Percentiles rank a stretch among this genome's conserved stretches.
These are phyloP conservation scores for Aeoliscus strigatus DNA, from an alignment of 2,797 vertebrate species.

Conservation along the genomic window DNA sequence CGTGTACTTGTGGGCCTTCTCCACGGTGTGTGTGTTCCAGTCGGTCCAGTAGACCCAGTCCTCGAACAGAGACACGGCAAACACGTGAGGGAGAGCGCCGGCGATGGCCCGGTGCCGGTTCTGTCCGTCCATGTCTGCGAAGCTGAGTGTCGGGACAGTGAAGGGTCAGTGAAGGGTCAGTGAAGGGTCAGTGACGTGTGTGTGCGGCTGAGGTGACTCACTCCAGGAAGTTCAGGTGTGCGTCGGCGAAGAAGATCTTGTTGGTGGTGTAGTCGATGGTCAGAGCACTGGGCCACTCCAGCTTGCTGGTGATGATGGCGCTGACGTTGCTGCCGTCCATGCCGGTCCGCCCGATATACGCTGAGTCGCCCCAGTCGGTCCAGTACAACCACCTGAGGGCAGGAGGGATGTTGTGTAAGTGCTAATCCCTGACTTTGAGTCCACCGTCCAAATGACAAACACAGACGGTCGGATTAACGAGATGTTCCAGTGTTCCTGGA, in stretches of 20 bases:
- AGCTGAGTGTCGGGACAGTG: constrained; percentile 48
- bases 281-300: constrained; percentile 70
- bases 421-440: too few species aligned
- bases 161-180: too few species aligned
- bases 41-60: constrained; percentile 99
- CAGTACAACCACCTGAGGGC: constrained; percentile 71
- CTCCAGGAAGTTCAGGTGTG: constrained; percentile 73
- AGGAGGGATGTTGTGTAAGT: too few species aligned
- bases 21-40: constrained; percentile 99
- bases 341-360: constrained; percentile 69
- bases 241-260: constrained; percentile 74
- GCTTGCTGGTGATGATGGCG: constrained; percentile 67
- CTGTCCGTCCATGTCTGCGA: constrained; percentile 71
- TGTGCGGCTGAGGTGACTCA: too few species aligned
- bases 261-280: constrained; percentile 74
- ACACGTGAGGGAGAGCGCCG: constrained; percentile 89
- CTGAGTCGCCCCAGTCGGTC: constrained; percentile 65
- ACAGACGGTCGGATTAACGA: too few species aligned
- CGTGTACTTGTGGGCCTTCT: constrained; percentile 85
- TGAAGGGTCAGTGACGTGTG: too few species aligned
- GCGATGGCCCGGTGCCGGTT: constrained; percentile 67
- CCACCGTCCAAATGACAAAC: too few species aligned
- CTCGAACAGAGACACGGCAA: constrained; percentile 97
- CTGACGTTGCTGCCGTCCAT: constrained; percentile 67
- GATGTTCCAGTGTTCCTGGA: too few species aligned